A percentile compares a stretch with the other conserved stretches of the same genome.
These are phyloP conservation scores for Dastarcus helophoroides DNA, from an alignment of 2,888 invertebrate species.

Conservation along the genomic window DNA sequence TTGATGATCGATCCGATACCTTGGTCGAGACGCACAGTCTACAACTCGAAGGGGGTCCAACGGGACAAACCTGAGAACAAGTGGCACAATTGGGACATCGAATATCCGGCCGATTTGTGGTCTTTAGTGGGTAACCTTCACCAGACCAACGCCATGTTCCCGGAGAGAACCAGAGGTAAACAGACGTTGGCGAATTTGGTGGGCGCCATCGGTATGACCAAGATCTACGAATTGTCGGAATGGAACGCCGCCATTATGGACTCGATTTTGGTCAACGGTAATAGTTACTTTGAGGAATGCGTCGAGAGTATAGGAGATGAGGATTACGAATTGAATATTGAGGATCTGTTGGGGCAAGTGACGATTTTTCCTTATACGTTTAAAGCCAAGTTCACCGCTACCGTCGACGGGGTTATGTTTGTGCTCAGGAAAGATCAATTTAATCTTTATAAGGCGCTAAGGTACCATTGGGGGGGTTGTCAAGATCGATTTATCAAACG, in stretches of 20 bases:
- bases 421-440: slow-evolving; percentile 43
- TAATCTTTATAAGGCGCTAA: slow-evolving; percentile 50
- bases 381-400: slow-evolving; percentile 43
- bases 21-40: slow-evolving; percentile 27
- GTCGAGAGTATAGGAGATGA: slow-evolving; percentile 36
- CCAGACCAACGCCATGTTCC: slow-evolving; percentile 47
- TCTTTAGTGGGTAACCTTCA: slow-evolving; percentile 57
- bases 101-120: slow-evolving; percentile 54
- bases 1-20: slow-evolving; percentile 30
- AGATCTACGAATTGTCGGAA: slow-evolving; percentile 47
- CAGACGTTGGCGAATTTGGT: slow-evolving; percentile 34
- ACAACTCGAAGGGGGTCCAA: slow-evolving; percentile 21
- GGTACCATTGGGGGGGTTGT: slow-evolving; percentile 13
- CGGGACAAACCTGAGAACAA: slow-evolving; percentile 24
- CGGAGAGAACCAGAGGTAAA: slow-evolving; percentile 44
- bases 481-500: too few species aligned
- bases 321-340: slow-evolving; percentile 47
- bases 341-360: slow-evolving; percentile 45
- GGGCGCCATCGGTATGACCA: slow-evolving; percentile 40
- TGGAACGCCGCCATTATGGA: slow-evolving; percentile 54
- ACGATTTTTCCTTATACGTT: slow-evolving; percentile 48
- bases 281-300: slow-evolving; percentile 45
- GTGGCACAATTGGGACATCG: slow-evolving; percentile 59
- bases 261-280: slow-evolving; percentile 48
- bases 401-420: slow-evolving; percentile 52